A percentile compares a stretch with the other conserved stretches of the same genome.
Conservation (phyloP, 2,113 vertebrate species). For the Naja naja region DNA sequence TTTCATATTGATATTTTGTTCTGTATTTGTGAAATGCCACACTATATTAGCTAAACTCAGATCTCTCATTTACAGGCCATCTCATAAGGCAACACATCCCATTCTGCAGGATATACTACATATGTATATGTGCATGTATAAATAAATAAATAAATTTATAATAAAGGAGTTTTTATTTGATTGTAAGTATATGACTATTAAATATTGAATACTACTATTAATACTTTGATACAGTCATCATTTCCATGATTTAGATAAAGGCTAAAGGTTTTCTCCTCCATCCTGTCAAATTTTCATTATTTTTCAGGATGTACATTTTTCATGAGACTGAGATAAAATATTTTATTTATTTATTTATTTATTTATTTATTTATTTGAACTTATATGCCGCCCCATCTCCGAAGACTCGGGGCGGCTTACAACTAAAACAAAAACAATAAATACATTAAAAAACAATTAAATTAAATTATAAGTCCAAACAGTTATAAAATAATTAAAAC, state of each 20-base stretch:
- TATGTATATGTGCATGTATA: neutral
- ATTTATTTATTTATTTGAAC: too few relatives aligned
- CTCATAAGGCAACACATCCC: neutral
- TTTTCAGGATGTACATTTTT: neutral
- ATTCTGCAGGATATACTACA: too few relatives aligned
- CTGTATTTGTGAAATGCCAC: neutral
- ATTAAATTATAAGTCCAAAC: too few relatives aligned
- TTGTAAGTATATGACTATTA: neutral
- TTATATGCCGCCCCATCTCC: too few relatives aligned
- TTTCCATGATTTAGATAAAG: neutral
- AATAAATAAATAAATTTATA: neutral
- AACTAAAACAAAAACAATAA: too few relatives aligned
- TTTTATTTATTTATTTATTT: too few relatives aligned
- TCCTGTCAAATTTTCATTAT: neutral
- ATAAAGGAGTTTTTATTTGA: neutral
- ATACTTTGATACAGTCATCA: neutral
- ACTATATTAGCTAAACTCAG: neutral
- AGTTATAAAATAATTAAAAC: too few relatives aligned
- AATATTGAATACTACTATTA: neutral
- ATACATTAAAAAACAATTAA: too few relatives aligned
- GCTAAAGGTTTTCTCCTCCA: neutral
- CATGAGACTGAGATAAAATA: neutral
- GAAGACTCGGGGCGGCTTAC: too few relatives aligned
- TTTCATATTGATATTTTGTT: neutral
- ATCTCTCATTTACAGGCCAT: neutral